Percentiles rank a stretch among this genome's conserved stretches.
Evolutionary conservation across 2,797 vertebrate species (phyloP).

Genomic region (Cephalopachus bancanus): DNA sequence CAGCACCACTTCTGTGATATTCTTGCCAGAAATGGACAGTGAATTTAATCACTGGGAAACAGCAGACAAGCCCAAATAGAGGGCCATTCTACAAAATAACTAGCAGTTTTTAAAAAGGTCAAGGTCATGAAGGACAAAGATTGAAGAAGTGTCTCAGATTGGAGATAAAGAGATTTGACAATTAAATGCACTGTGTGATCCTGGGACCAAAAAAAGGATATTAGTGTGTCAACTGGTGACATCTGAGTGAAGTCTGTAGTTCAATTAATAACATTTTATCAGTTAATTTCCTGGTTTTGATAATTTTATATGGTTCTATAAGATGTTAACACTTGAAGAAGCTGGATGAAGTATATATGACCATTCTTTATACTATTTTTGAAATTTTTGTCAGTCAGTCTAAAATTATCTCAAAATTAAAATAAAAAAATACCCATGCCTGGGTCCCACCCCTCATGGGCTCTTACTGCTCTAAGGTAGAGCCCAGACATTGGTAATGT

Average conservation of each 20-base stretch:
- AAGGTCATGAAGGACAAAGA: slow-evolving; percentile 27
- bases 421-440: background rate
- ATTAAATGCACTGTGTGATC: background rate
- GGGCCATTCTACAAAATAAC: slow-evolving; percentile 52
- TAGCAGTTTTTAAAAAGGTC: slow-evolving; percentile 22
- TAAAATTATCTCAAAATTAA: slow-evolving; percentile 52
- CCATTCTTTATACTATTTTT: slow-evolving; percentile 14
- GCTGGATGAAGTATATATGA: background rate
- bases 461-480: slow-evolving; percentile 56
- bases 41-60: slow-evolving; percentile 46
- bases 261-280: slow-evolving; percentile 54
- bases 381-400: slow-evolving; percentile 33
- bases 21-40: slow-evolving; percentile 57
- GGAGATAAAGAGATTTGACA: background rate
- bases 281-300: slow-evolving; percentile 42
- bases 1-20: background rate
- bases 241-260: background rate
- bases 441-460: background rate
- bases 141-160: background rate
- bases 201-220: slow-evolving; percentile 32
- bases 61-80: slow-evolving; percentile 56
- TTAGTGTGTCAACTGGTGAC: background rate
- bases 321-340: slow-evolving; percentile 58
- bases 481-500: slow-evolving; percentile 30
- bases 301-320: slow-evolving; percentile 35